Percentiles rank a stretch among this genome's conserved stretches.
Evolutionary conservation across 2,113 vertebrate species (phyloP).

Genomic region (Ursus arctos): DNA sequence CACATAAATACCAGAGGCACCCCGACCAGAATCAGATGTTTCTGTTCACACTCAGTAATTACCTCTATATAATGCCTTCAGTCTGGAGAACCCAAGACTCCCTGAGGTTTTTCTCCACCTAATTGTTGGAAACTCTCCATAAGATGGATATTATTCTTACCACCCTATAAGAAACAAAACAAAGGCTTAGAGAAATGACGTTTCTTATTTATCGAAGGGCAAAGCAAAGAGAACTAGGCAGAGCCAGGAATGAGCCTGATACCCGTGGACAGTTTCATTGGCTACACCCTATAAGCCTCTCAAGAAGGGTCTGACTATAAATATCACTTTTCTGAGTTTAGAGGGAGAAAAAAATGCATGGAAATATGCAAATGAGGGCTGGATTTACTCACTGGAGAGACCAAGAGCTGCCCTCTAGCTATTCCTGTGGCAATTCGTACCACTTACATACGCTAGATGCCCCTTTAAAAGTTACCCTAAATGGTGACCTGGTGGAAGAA

Average conservation of each 20-base stretch:
- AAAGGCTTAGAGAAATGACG: background rate
- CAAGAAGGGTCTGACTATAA: background rate
- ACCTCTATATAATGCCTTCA: slow-evolving; percentile 51
- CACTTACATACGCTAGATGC: background rate
- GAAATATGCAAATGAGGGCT: background rate
- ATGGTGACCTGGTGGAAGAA: background rate
- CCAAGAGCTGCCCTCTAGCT: background rate
- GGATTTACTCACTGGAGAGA: background rate
- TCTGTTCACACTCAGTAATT: slow-evolving; percentile 44
- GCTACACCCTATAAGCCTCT: background rate
- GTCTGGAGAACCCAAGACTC: background rate
- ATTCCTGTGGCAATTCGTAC: background rate
- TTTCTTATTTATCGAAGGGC: background rate
- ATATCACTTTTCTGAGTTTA: background rate
- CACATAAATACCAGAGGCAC: slow-evolving; percentile 36
- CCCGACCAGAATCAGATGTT: slow-evolving; percentile 43
- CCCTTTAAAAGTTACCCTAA: background rate
- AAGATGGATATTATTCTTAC: background rate
- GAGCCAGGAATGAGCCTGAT: background rate
- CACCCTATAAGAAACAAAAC: slow-evolving; percentile 32
- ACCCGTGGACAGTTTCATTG: accelerated
- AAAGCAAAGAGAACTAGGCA: background rate
- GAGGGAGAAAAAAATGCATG: background rate
- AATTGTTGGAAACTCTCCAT: slow-evolving; percentile 47
- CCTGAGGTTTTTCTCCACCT: background rate